Evolutionary conservation across 2,888 invertebrate species (phyloP), one percentile per base, ranked within the genome.

Genomic region (Chloroclystis v-ata): DNA sequence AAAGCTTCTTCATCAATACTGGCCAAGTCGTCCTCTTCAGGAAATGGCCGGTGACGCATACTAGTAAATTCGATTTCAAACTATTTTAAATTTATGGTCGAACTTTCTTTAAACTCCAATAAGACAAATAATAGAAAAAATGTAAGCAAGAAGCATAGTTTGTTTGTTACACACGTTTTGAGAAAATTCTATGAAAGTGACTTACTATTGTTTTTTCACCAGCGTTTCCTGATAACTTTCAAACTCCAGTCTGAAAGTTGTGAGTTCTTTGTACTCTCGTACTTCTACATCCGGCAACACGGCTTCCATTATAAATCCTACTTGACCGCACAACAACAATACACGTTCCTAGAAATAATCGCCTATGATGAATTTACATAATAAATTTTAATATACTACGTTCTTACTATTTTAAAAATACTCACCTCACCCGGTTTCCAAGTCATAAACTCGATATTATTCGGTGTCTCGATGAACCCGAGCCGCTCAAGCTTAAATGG

Each of bases 401-500:
- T 20, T 5, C 20, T 3, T 7, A 26, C 5, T 26, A 6, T 3
- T 8, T 26, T 26, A 33, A 29, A 11, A 7, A 37, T 16, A 11
- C 39, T 20, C 14, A 92, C 90, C 60, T 80, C 67, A 8, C 71
- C 58, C 1, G 90, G 90, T 63, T 91, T 91, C 94, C 95, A 95
- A 8, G 90, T 89, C 65, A 95, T 86, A 61, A 84, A 92, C 1
- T 89, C 90, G 0, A 93, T 90, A 35, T 88, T 80, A 33, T 91
- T 92, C 0, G 90, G 89, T 0, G 92, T 87, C 42, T 88, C 82
- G 9, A 94, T 82, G 56, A 90, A 94, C 0, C 95, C 95, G 29
- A 95, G 87, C 11, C 93, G 92, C 5, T 83, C 61, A 37, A 95
- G 63, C 1, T 80, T 66, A 42, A 89, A 84, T 0, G 89, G 85